phyloP scores from a whole-genome alignment of 2,113 vertebrate genomes.

The Gyps fulvus region DNA sequence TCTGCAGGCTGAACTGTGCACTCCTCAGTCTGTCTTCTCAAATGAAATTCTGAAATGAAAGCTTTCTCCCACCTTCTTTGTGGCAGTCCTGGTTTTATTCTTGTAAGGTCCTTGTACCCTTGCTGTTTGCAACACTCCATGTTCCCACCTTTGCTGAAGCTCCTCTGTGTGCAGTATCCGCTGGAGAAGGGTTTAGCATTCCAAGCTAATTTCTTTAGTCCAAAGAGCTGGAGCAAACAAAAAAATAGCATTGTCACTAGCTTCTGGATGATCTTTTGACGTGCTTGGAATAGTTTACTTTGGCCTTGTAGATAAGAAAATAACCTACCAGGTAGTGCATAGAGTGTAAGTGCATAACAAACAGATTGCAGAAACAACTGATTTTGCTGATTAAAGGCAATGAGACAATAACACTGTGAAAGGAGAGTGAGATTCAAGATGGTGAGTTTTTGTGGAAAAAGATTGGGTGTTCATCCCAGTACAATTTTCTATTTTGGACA shows the following conservation, averaged over 20 bases:
- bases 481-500: not conserved
- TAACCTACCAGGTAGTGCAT: not conserved
- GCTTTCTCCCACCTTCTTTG: not conserved
- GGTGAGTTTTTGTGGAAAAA: not conserved
- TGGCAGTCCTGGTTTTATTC: not conserved
- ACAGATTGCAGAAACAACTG: not conserved
- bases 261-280: constrained; percentile 7
- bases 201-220: not conserved
- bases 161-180: accelerated
- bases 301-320: constrained; percentile 7
- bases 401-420: not conserved
- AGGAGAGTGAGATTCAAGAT: not conserved
- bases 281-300: constrained; percentile 24
- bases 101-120: not conserved
- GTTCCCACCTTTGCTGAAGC: not conserved
- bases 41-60: not conserved
- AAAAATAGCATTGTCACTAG: not conserved
- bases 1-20: not conserved
- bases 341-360: not conserved
- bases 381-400: not conserved
- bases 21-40: not conserved
- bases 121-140: accelerated
- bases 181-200: not conserved
- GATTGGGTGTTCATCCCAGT: accelerated
- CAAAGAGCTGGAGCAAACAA: not conserved